Base-by-base conservation (phyloP, 2,888 invertebrate genomes). In the Synergus itoensis region DNA sequence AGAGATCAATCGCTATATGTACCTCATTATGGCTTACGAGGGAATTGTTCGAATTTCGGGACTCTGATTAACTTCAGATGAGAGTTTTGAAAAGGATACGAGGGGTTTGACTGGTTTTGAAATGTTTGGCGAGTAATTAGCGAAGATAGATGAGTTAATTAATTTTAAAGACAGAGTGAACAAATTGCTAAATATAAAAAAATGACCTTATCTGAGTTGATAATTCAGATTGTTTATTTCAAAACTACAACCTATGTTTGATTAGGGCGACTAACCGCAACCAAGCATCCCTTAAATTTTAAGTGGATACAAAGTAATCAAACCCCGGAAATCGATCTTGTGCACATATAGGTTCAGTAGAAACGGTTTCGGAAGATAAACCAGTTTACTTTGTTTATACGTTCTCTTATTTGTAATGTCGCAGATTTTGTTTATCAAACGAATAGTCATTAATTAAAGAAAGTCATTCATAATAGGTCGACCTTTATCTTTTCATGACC, bases 251-350 rank as follows among this genome's bases (percentile, higher is more conserved):
- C 60, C 60, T 12, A 18, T 60, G 60, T 60, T 60, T 60, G 60
- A 60, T 21, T 60, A 60, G 60, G 21, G 60, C 21, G 60, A 60
- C 60, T 18, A 60, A 12, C 60, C 60, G 18, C 60, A 21, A 11
- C 11, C 60, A n/a, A 60, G 21, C 60, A 3, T 60, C 60, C 21
- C 60, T 60, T 60, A 60, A 60, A 60, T 60, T 60, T 60, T 60
- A 60, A 60, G 60, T 60, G 60, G 60, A 60, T 11, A 21, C 11
- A 60, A 21, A 21, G 60, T 60, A 60, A 60, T 21, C 60, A 60
- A 60, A 9, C 21, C 60, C 60, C 21, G 60, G n/a, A 60, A 60
- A 60, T 60, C 60, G 60, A 60, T 60, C 57, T 18, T 60, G 18
- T 18, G 11, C 57, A n/a, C 18, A 21, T n/a, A 60, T n/a, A 60